Evolutionary conservation across 2,888 invertebrate species (phyloP).

Genomic region (Chesias legatella): DNA sequence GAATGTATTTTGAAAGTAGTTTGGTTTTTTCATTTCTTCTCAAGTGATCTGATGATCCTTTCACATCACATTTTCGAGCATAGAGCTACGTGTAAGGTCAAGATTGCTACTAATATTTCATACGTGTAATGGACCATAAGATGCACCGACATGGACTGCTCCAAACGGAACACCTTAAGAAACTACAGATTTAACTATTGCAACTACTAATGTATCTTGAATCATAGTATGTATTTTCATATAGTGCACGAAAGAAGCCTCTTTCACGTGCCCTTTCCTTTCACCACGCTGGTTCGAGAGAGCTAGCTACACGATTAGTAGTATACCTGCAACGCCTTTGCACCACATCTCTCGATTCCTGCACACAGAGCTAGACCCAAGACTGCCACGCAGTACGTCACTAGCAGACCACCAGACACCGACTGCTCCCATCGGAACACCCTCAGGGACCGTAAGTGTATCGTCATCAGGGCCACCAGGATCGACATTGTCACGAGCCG

Average conservation of each 20-base stretch:
- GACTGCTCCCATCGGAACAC: conserved; percentile 62
- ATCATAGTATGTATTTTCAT: too few relatives aligned
- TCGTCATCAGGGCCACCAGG: conserved; percentile 40
- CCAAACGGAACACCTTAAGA: background rate
- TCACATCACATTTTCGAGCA: too few relatives aligned
- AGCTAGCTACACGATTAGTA: too few relatives aligned
- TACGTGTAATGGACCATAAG: too few relatives aligned
- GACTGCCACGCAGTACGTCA: conserved; percentile 46
- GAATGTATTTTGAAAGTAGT: too few relatives aligned
- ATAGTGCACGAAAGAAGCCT: too few relatives aligned
- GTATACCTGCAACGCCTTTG: conserved; percentile 44
- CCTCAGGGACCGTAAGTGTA: conserved; percentile 50
- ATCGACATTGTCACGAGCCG: conserved; percentile 39
- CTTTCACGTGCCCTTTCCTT: too few relatives aligned
- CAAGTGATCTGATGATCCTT: too few relatives aligned
- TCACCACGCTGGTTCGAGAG: too few relatives aligned
- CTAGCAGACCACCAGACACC: conserved; percentile 53
- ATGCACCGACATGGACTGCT: background rate
- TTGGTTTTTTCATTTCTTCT: too few relatives aligned
- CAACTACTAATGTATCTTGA: background rate
- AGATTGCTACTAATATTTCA: too few relatives aligned
- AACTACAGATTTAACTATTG: conserved; percentile 1
- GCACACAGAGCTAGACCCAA: conserved; percentile 46
- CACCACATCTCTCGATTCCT: conserved; percentile 30
- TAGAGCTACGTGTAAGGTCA: too few relatives aligned